Base-by-base conservation (phyloP, 2,888 invertebrate genomes). In the Apodemia mormo region DNA sequence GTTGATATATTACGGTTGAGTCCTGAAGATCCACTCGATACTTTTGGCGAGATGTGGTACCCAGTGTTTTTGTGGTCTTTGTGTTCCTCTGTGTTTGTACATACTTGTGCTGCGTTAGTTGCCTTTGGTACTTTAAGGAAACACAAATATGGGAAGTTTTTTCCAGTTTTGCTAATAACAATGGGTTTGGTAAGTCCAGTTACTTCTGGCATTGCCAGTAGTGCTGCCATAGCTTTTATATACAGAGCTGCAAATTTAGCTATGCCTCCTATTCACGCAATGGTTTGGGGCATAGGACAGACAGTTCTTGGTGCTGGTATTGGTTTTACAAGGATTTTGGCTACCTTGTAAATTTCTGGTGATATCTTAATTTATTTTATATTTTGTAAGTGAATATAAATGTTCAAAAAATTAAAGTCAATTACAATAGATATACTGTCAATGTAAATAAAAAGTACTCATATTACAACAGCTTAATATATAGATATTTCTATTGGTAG, bases 51-150 rank as follows among this genome's bases (percentile, higher is more conserved):
- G 91, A 99, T 99, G 97, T 99, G 98, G 98, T 98, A 98, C 89
- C 97, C 98, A 85, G 96, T 99, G 85, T 99, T 99, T 92, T 94
- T 99, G 81, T 99, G 98, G 98, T 97, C 98, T 72, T 94, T 99
- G 82, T 97, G 98, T 87, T 98, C 98, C 14, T 99, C 98, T 68
- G 95, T 98, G 82, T 96, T 98, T 85, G 97, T 99, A 77, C 98
- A 99, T 89, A 96, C 96, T 68, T 96, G 98, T 85, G 98, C 98
- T 71, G 97, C 97, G 69, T 92, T 97, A 69, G 97, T 99, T 77
- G 97, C 98, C 66, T 98, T 99, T 85, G 96, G 97, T 74, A 98
- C 98, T 67, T 94, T 99, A 79, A 95, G 98, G 73, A 98, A 98
- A 94, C 99, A 99, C 89, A 97, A 97, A 90, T 97, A 97, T 88